Percentiles rank a stretch among this genome's conserved stretches.
phyloP scores from a whole-genome alignment of 2,113 vertebrate species.

The Etia nguti region DNA sequence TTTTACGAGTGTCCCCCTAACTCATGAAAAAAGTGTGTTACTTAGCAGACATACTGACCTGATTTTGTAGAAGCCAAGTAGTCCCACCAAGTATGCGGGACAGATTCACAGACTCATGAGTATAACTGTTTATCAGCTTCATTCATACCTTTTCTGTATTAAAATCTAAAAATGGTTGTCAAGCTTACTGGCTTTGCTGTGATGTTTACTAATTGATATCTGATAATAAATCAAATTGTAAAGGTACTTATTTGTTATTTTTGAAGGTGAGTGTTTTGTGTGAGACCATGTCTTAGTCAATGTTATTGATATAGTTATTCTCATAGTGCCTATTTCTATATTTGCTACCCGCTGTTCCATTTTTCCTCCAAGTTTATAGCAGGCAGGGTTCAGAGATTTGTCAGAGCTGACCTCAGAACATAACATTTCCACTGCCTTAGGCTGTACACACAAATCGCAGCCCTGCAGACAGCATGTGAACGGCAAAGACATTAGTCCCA shows the following conservation, averaged over 20 bases:
- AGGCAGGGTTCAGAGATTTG: conserved; percentile 33
- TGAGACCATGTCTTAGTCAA: neutral
- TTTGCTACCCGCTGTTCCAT: conserved; percentile 17
- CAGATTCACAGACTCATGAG: neutral
- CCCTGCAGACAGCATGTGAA: conserved; percentile 38
- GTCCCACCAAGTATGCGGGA: neutral
- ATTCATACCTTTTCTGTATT: neutral
- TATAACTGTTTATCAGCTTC: neutral
- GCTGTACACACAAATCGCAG: conserved; percentile 39
- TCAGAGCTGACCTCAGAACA: conserved; percentile 54
- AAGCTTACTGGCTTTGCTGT: neutral
- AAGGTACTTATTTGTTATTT: neutral
- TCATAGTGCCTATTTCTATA: conserved; percentile 27
- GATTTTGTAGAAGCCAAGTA: too few relatives aligned
- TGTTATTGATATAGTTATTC: conserved; percentile 50
- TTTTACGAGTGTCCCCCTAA: neutral
- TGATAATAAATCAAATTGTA: neutral
- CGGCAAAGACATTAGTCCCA: conserved; percentile 44
- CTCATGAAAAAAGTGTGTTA: neutral
- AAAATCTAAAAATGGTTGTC: neutral
- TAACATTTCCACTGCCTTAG: conserved; percentile 40
- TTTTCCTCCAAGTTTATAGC: conserved; percentile 19
- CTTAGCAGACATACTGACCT: too few relatives aligned
- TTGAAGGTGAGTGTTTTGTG: neutral
- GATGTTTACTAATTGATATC: neutral